Conservation (phyloP, 2,113 vertebrate species). For the Syngnathoides biaculeatus region DNA sequence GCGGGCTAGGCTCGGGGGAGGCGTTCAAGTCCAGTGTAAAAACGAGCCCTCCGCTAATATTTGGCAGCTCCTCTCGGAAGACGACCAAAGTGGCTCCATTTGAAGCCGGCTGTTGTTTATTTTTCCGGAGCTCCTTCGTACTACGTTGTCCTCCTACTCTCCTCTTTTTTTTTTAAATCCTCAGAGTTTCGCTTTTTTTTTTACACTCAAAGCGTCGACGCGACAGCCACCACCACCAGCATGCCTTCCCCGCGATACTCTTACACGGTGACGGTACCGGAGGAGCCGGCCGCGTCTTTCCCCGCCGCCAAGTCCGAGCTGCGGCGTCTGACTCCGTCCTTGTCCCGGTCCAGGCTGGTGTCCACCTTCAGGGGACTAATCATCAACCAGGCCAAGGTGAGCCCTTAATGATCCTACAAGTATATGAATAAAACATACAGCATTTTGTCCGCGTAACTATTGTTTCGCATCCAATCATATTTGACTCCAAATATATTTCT, state of each 20-base stretch:
- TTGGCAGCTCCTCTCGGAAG: no score
- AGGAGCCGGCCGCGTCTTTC: conserved; percentile 75
- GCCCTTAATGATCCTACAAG: conserved; percentile 12
- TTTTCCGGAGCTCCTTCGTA: no score
- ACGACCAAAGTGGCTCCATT: neutral
- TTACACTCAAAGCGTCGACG: neutral
- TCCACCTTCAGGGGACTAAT: conserved; percentile 90
- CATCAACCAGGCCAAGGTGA: conserved; percentile 94
- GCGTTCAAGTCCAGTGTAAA: conserved; percentile 35
- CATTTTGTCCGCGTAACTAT: neutral
- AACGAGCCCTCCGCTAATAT: neutral
- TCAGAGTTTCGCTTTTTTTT: neutral
- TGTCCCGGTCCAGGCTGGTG: conserved; percentile 85
- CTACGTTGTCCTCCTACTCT: neutral
- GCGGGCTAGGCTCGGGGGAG: no score
- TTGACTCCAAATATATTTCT: neutral
- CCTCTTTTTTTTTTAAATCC: neutral
- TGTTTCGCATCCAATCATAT: neutral
- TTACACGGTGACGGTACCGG: conserved; percentile 85
- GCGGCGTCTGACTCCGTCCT: conserved; percentile 66
- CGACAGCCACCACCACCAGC: neutral
- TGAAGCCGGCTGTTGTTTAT: no score
- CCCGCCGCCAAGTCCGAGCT: conserved; percentile 76
- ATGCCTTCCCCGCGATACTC: conserved; percentile 84
- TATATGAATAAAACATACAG: neutral